Base-by-base conservation (phyloP, 1,140 invertebrate species). In the Drosophila sucinea region DNA sequence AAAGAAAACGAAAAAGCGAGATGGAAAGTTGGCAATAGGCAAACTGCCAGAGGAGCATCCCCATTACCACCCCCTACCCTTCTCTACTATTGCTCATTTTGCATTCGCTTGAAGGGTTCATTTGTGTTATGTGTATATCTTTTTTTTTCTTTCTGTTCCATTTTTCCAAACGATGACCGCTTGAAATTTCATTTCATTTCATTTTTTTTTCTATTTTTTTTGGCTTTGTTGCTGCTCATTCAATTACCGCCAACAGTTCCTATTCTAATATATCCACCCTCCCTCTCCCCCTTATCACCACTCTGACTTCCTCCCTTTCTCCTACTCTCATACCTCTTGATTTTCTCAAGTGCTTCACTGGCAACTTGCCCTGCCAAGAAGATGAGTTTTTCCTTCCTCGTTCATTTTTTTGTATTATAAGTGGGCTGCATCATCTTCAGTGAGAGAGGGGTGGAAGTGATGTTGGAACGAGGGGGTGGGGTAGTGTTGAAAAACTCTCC, bases 261-360 rank as follows among this genome's bases (percentile, higher is more conserved):
- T 81, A 77, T 85, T 78, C 74, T 74, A 74, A 73, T 81, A 54
- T 58, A 67, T 30, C 35, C 51, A 40, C 40, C n/a, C 51, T 23
- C 5, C 41, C 63, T 17, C 6, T 2, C 30, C 33, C 60, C 32
- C 10, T 38, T 11, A 10, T 38, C 10, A 38, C 23, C 8, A 7
- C 47, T 25, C 4, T n/a, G 8, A 38, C 35, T 38, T 38, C 10
- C 57, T 0, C 35, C 51, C 7, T n/a, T n/a, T n/a, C 25, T 23
- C 51, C 17, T 8, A 2, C 32, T 51, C 56, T 56, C 56, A 41
- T 56, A 51, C 44, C 51, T 33, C 69, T 68, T 67, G 75, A 85
- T 86, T 70, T 72, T 72, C 83, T 85, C 82, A 87, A 85, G 82
- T 87, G 82, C 75, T 85, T 57, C 55, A 77, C 82, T 85, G 82